Evolutionary conservation across 2,797 vertebrate species (phyloP), one percentile per base, ranked within the genome.

Genomic region (Ctenochaetus hawaiiensis): DNA sequence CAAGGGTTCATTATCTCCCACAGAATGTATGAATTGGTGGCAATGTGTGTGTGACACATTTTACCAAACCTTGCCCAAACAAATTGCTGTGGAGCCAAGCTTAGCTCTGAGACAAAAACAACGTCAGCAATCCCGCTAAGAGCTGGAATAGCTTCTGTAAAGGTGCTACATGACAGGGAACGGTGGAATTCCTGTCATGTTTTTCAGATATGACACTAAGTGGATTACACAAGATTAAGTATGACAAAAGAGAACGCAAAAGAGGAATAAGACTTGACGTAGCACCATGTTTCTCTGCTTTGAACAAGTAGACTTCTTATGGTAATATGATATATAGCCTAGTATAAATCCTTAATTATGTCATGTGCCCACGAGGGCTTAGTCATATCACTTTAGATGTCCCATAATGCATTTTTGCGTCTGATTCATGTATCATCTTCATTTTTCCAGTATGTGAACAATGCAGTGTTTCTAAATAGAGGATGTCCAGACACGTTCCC

Each of bases 181-280:
- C 79, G 22, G 74, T 54, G 52, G 82, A 84, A 90, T 93, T 91
- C 81, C 87, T 83, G 85, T 93, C 87, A 87, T 93, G 85, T 91
- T 93, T 87, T 86, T 82, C 75, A 90, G 89, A 93, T 93, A 85
- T 87, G 89, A 94, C 91, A 88, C 88, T 93, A 94, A 96, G 92
- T 95, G 94, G 94, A 95, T 95, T 95, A 95, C 86, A 81, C 76
- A 26, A 94, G 93, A 95, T 95, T 94, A 95, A 90, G 84, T 85
- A 72, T 78, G 90, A 93, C 89, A 93, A 94, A 93, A 82, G 82
- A 76, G 81, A 86, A 84, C 48, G 78, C 88, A 85, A 86, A 83
- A 84, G 84, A 87, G 78, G 78, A 91, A 89, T 83, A 86, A 86
- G 64, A 80, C 75, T 87, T 88, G 90, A 89, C 89, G 86, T 84